Base-by-base conservation (phyloP, 2,797 vertebrate species). In the Bucorvus abyssinicus region DNA sequence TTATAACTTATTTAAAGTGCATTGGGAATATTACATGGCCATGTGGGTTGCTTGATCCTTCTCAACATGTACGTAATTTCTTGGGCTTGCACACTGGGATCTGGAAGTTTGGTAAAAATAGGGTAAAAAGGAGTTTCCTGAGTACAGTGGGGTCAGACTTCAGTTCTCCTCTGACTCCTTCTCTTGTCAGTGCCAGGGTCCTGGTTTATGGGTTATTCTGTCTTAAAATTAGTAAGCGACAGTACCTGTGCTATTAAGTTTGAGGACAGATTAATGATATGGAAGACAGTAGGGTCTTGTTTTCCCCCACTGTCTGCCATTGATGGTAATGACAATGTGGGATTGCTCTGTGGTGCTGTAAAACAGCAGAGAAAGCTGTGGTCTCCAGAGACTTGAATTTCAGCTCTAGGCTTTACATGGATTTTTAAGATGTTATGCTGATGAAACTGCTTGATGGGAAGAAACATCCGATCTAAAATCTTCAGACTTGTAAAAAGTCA, bases 1-100 rank as follows among this genome's bases (percentile, higher is more conserved):
- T 89, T 88, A 57, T 42, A 87, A 82, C 79, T 81, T 79, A 87
- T 84, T 81, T 47, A 36, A 29, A 84, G 30, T 67, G 40, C 19
- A 77, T 40, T 77, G 64, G 44, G 75, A 93, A 23, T 82, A 21
- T 83, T 80, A 75, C 13, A 45, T 49, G 50, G 15, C n/a, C 42
- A 26, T 55, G 34, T 10, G 69, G 22, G 44, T 82, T 71, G 17
- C 32, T 91, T 77, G 64, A 68, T 49, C 49, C 12, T 67, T 49
- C 68, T 87, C 21, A 52, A 29, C 7, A 67, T 61, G 30, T 67
- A 8, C 23, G 18, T 26, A 55, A 27, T 81, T 79, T 76, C n/a
- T 67, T 87, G 32, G 12, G 38, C 24, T 65, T 76, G 24, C 42
- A 63, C 17, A 3, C 6, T 73, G 34, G 14, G 7, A 44, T 47